Evolutionary conservation across 2,888 invertebrate species (phyloP).

Genomic region (Brachylomia viminalis): DNA sequence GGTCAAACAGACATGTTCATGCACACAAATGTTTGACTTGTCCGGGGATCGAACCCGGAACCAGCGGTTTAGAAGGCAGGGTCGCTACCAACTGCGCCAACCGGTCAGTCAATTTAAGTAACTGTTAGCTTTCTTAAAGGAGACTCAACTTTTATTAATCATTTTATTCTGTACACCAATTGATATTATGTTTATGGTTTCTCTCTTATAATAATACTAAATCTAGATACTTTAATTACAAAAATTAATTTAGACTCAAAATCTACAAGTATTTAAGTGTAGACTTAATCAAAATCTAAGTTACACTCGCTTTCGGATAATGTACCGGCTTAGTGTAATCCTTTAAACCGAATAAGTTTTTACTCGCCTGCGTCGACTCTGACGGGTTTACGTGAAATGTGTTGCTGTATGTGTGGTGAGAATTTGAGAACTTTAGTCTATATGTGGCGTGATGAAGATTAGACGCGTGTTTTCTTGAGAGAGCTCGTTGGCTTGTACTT

Average conservation of each 20-base stretch:
- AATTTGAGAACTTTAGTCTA: constrained; percentile 44
- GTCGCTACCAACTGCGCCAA: too few species aligned
- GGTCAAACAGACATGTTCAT: too few species aligned
- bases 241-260: not conserved
- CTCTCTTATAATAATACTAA: not conserved
- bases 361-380: constrained; percentile 13
- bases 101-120: too few species aligned
- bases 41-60: too few species aligned
- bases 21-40: too few species aligned
- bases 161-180: too few species aligned
- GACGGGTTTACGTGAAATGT: constrained; percentile 24
- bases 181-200: too few species aligned
- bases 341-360: constrained; percentile 47
- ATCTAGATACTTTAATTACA: too few species aligned
- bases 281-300: constrained; percentile 9
- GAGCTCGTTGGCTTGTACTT: not conserved
- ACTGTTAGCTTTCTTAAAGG: not conserved
- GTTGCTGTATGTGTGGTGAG: constrained; percentile 55
- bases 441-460: constrained; percentile 22
- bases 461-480: constrained; percentile 5
- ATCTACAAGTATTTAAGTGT: constrained; percentile 24
- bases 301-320: constrained; percentile 42
- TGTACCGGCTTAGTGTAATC: constrained; percentile 44
- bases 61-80: too few species aligned
- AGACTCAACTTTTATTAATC: not conserved